Percentiles rank a stretch among this genome's conserved stretches.
phyloP scores from a whole-genome alignment of 1,140 invertebrate species.

The Luehdorfia chinensis region DNA sequence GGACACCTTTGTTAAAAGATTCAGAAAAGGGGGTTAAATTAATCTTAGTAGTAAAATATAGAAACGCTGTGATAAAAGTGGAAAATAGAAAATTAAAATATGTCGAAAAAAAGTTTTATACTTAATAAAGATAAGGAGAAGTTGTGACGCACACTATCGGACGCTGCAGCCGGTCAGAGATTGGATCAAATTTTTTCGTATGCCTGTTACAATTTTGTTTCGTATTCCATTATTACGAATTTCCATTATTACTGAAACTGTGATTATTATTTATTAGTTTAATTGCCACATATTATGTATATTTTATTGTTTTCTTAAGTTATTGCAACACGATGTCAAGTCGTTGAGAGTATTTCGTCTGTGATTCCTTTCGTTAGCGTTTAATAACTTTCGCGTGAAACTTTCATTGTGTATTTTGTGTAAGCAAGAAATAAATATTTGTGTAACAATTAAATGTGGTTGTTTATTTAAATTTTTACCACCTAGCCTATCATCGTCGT shows the following conservation, averaged over 20 bases:
- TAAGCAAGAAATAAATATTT: slow-evolving; percentile 69
- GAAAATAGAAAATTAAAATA: slow-evolving; percentile 22
- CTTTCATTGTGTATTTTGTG: slow-evolving; percentile 62
- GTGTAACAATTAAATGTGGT: slow-evolving; percentile 43
- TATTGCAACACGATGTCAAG: slow-evolving; percentile 28
- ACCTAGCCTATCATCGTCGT: neutral
- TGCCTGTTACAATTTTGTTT: too few relatives aligned
- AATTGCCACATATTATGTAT: slow-evolving; percentile 35
- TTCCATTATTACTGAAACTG: slow-evolving; percentile 46
- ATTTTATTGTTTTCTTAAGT: slow-evolving; percentile 29
- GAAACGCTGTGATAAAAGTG: slow-evolving; percentile 50
- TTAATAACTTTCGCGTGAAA: slow-evolving; percentile 42
- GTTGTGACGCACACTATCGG: slow-evolving; percentile 30
- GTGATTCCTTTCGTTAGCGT: slow-evolving; percentile 62
- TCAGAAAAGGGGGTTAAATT: slow-evolving; percentile 24
- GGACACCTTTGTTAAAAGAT: slow-evolving; percentile 28
- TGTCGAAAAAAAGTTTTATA: slow-evolving; percentile 19
- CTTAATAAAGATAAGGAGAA: slow-evolving; percentile 17
- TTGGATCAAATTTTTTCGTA: too few relatives aligned
- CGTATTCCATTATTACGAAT: too few relatives aligned
- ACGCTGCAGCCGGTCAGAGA: slow-evolving; percentile 26
- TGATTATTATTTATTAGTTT: slow-evolving; percentile 59
- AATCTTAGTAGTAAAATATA: slow-evolving; percentile 40
- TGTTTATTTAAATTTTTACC: slow-evolving; percentile 30
- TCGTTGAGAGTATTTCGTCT: slow-evolving; percentile 57